A percentile compares a stretch with the other conserved stretches of the same genome.
phyloP scores from a whole-genome alignment of 1,140 invertebrate species.

The Holcopasites calliopsidis region DNA sequence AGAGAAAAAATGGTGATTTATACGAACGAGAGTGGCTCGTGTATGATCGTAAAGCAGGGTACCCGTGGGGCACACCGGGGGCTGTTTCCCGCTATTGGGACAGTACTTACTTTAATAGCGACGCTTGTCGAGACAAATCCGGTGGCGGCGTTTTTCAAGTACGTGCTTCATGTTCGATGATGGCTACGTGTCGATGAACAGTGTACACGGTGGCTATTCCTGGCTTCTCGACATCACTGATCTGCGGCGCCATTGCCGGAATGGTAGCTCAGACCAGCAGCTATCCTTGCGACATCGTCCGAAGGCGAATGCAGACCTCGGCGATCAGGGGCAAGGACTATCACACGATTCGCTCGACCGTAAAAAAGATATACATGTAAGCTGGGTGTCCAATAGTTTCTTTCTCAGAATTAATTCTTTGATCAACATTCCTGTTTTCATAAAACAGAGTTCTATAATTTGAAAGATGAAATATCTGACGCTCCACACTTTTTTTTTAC shows the following conservation, averaged over 20 bases:
- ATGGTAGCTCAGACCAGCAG: constrained; percentile 96
- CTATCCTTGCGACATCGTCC: constrained; percentile 96
- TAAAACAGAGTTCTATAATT: too few species aligned
- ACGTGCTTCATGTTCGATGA: constrained; percentile 75
- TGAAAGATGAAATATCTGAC: too few species aligned
- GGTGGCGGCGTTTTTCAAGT: constrained; percentile 68
- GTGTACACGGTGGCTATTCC: constrained; percentile 73
- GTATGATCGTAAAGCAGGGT: constrained; percentile 60
- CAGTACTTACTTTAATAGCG: constrained; percentile 69
- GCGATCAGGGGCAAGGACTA: constrained; percentile 82
- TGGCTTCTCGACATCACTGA: constrained; percentile 82
- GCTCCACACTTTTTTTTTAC: constrained; percentile 45
- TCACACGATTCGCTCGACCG: constrained; percentile 84
- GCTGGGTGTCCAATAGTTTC: constrained; percentile 36
- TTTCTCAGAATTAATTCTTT: background rate
- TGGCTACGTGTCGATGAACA: constrained; percentile 73
- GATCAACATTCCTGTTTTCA: too few species aligned
- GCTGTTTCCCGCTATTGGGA: constrained; percentile 69
- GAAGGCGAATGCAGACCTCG: constrained; percentile 91
- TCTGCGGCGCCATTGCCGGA: constrained; percentile 95
- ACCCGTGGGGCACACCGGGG: constrained; percentile 64
- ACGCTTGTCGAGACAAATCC: constrained; percentile 68
- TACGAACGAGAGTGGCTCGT: constrained; percentile 57
- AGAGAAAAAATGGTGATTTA: constrained; percentile 46
- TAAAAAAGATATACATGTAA: constrained; percentile 84